A percentile compares a stretch with the other conserved stretches of the same genome.
Conservation (phyloP, 1,140 invertebrate genomes). For the Pygmarrhopalites habei region DNA sequence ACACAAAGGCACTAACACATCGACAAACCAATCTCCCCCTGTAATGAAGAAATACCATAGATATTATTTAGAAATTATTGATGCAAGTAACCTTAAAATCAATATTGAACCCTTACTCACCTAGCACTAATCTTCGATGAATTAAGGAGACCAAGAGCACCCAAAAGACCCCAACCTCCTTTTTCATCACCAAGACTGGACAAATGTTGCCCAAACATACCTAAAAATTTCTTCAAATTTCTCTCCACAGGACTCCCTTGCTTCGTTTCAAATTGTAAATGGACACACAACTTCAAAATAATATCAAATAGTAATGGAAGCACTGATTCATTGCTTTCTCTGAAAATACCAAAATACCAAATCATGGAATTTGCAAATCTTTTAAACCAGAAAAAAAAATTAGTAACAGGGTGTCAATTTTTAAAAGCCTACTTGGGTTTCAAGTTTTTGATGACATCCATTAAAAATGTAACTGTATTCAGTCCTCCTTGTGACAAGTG, state of each 20-base stretch:
- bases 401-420: neutral
- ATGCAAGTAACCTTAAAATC: too few relatives aligned
- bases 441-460: slow-evolving; percentile 38
- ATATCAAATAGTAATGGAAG: slow-evolving; percentile 55
- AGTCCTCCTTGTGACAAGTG: slow-evolving; percentile 40
- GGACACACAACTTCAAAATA: slow-evolving; percentile 49
- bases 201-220: slow-evolving; percentile 47
- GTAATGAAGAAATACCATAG: neutral
- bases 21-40: slow-evolving; percentile 34
- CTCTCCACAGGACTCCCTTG: slow-evolving; percentile 47
- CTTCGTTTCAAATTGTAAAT: slow-evolving; percentile 23
- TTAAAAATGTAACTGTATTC: slow-evolving; percentile 41
- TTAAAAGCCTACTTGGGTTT: slow-evolving; percentile 28
- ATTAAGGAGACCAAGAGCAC: slow-evolving; percentile 57
- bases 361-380: neutral
- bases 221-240: slow-evolving; percentile 47
- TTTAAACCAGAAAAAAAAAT: slow-evolving; percentile 20
- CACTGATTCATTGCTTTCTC: slow-evolving; percentile 53
- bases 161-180: slow-evolving; percentile 53
- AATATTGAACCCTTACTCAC: slow-evolving; percentile 44
- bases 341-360: too few relatives aligned
- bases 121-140: slow-evolving; percentile 51
- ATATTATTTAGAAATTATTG: slow-evolving; percentile 3
- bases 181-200: slow-evolving; percentile 52
- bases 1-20: slow-evolving; percentile 26